Evolutionary conservation across 1,140 invertebrate species (phyloP), one percentile per base, ranked within the genome.

Genomic region (Dreissena polymorpha): DNA sequence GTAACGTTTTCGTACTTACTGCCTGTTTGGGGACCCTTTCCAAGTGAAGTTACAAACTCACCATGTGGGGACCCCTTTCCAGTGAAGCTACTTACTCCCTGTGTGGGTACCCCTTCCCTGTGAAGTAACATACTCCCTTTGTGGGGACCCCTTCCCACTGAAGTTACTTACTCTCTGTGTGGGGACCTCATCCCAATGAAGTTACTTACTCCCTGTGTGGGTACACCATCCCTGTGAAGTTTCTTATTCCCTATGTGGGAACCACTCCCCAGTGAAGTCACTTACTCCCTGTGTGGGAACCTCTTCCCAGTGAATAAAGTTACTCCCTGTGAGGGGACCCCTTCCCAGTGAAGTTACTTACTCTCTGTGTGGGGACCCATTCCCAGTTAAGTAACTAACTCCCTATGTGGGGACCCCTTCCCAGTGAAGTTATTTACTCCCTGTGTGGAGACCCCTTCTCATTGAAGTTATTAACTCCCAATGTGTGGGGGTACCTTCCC

Each of bases 201-300:
- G 57, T 60, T 60, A n/a, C 57, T 60, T 60, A 60, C 57, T 60
- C 57, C 21, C 57, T 18, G 10, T 60, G 57, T 60, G 57, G 57
- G 16, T 2, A 60, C 21, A 2, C 57, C 57, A 5, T 60, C 3
- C 57, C 57, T 6, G 57, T 23, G 16, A 5, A n/a, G 57, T 60
- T 60, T n/a, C 57, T 60, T 60, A 60, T 10, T 60, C 57, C 21
- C 57, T 18, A 60, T 60, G 57, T 60, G 57, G 57, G 16, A 10
- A 60, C 21, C 57, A 2, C 57, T 60, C 10, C 3, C 57, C 57
- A n/a, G 57, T 23, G 16, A 5, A n/a, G 57, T 60, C n/a, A n/a
- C 57, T 60, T 60, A 60, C 57, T 60, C 57, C 21, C 57, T 18
- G 10, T 60, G 57, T 60, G 57, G 57, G 16, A 10, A 60, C 21